Conservation (phyloP, 2,113 vertebrate species). For the Zonotrichia leucophrys region DNA sequence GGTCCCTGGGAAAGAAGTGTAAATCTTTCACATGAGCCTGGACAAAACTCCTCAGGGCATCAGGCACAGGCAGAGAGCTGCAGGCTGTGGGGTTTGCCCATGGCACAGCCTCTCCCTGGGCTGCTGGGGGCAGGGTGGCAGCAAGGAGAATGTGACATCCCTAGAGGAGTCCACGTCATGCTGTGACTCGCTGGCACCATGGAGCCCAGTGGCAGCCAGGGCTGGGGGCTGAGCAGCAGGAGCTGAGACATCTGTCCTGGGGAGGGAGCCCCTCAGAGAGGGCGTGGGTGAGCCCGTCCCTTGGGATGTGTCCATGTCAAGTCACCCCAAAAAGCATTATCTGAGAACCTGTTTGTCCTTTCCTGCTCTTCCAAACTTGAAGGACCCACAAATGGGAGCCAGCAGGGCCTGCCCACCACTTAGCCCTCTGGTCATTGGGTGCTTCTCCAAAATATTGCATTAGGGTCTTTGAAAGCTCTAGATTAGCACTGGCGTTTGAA, state of each 20-base stretch:
- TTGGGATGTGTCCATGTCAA: rapidly evolving
- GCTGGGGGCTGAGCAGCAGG: rapidly evolving
- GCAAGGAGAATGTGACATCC: background rate
- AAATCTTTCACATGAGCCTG: background rate
- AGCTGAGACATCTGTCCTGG: background rate
- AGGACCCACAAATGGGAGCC: background rate
- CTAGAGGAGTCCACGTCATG: background rate
- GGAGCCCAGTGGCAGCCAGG: background rate
- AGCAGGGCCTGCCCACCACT: background rate
- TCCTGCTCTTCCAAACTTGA: background rate
- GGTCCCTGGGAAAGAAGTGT: background rate
- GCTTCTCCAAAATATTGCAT: background rate
- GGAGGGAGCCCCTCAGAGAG: background rate
- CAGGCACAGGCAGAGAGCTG: background rate
- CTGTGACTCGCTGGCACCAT: background rate
- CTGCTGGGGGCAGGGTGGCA: rapidly evolving
- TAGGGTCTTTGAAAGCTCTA: background rate
- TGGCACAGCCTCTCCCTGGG: rapidly evolving
- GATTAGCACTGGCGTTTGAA: background rate
- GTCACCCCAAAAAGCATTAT: background rate
- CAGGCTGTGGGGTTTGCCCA: rapidly evolving
- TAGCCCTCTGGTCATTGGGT: background rate
- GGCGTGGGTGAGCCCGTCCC: rapidly evolving
- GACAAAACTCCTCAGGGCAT: background rate
- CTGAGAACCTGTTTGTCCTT: background rate